Evolutionary conservation across 2,888 invertebrate species (phyloP), one percentile per base, ranked within the genome.

Genomic region (Ptychoptera albimana): DNA sequence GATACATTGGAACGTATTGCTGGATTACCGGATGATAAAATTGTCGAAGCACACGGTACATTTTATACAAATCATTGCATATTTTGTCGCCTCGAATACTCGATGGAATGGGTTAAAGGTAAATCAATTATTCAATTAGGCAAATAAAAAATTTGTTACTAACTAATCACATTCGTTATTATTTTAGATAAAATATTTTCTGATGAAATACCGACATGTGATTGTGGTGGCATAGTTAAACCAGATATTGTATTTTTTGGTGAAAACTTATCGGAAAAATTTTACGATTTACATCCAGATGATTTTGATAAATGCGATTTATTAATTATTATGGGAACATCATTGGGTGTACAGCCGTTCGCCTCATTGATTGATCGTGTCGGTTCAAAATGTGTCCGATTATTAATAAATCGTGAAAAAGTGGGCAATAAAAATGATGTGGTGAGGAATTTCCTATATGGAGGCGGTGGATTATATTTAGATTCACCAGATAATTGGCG

Each of bases 171-270:
- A 13, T 11, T 16, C 6, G 9, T 23, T 44, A 36, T 5, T 5
- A 23, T 65, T 63, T 6, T 66, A 83, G 83, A 81, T 45, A 72
- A 75, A 58, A 83, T 86, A 47, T 74, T 84, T 51, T 65, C 74
- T 2, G 82, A 81, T 55, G 67, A 71, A 49, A 72, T 91, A 46
- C 91, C 92, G 11, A 77, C 73, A 37, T 94, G 93, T 58, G 66
- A 71, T 34, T 89, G 89, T 56, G 71, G 75, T 0, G 82, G 82
- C 1, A 69, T 91, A 6, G 85, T 96, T 0, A 94, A 94, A 61
- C 94, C 94, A 8, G 93, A 96, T 57, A 89, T 97, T 53, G 83
- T 94, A 11, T 93, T 97, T 68, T 97, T 94, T 63, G 94, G 94
- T 0, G 94, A 96, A 69, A 75, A 75, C 58, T 70, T 96, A 12